Base-by-base conservation (phyloP, 2,113 vertebrate species). In the Condylura cristata region DNA sequence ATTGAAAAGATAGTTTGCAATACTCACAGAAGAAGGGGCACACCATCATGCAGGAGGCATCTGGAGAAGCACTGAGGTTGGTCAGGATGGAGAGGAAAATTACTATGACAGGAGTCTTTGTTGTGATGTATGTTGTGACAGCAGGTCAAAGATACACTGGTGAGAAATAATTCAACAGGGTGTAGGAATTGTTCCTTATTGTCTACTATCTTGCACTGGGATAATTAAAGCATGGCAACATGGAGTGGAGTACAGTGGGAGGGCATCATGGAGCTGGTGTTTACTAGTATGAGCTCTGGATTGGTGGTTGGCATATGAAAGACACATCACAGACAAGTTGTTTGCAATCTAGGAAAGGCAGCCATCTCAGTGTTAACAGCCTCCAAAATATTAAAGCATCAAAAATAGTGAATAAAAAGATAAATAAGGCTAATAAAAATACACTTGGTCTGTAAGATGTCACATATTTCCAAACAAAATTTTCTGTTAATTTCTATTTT, bases 371-470 rank as follows among this genome's bases (percentile, higher is more conserved):
- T 32, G 30, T 71, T 37, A 82, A 16, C 22, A 86, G 63, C 6
- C 26, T 56, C 48, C 37, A 32, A 70, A 14, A 85, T 53, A 20
- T 68, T 58, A 63, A 80, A 82, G 28, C 17, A 75, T 48, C 1
- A 74, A 79, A 84, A 82, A 68, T 3, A 44, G 2, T 46, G 41
- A 72, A 65, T 65, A 72, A 60, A 65, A 89, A 89, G 5, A n/a
- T 88, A 32, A 66, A 60, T 80, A 60, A 66, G 22, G 53, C 11
- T 37, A 85, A n/a, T 92, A 86, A 32, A 95, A 83, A 70, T 75
- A 3, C 16, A 72, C n/a, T 30, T 80, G 17, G 8, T 65, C 93
- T 76, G 51, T 87, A 76, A 89, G 9, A 5, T n/a, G 0, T 70
- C 32, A 20, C 22, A 0, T 48, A 16, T 48, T 95, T 90, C 90